Base-by-base conservation (phyloP, 2,113 vertebrate species). In the Sinocyclocheilus anshuiensis region DNA sequence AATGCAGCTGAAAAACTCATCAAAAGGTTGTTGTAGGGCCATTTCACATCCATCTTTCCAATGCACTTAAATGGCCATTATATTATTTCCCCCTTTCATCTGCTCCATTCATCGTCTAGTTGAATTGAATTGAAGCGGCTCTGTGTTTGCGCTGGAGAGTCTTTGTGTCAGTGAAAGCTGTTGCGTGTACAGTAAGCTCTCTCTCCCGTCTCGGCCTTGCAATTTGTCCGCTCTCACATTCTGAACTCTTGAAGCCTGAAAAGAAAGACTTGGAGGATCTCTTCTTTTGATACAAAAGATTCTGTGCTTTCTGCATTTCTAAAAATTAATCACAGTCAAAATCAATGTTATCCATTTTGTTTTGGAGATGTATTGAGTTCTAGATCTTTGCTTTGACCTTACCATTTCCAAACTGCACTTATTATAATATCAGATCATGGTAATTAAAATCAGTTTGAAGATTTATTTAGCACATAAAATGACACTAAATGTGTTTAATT, bases 91-190 rank as follows among this genome's bases (percentile, higher is more conserved):
- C 53, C 12, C 50, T 45, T 59, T 86, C 84, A 81, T 72, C 65
- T 36, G 4, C 36, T 53, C 45, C 55, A 55, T 36, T 48, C 61
- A 63, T 65, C 59, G 53, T 69, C n/a, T 50, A 50, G 84, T 61
- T 36, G 59, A 78, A 69, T 55, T 78, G 85, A 86, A 75, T 86
- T 48, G 67, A 67, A 85, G 45, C 36, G 24, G 6, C 33, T 24
- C 77, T 11, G 42, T 86, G 65, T 86, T 67, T 85, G 61, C 10
- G 6, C 50, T 53, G 36, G 12, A 57, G 33, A 53, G 53, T 80
- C 86, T 86, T 89, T 89, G 86, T 86, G 84, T 24, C 61, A 42
- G 72, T 86, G 61, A 81, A 85, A 80, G 75, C 78, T 83, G 77
- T 39, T 39, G 39, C 39, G 6, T 88, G 81, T 89, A 79, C 59